Base-by-base conservation (phyloP, 2,888 invertebrate genomes). In the Disparrhopalites patrizii region DNA sequence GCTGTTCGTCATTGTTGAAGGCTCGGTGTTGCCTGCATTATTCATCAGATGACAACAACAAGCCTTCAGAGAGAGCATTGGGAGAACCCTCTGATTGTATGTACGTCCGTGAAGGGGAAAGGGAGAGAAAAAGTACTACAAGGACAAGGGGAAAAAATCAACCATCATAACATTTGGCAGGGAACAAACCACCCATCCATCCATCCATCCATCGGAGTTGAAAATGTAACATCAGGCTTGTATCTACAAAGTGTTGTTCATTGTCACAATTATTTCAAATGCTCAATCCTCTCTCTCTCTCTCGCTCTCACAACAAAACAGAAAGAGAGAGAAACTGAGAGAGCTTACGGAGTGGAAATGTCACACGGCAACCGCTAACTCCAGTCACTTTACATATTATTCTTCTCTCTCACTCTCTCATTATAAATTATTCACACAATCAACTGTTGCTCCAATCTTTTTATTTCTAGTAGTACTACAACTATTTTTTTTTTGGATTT, bases 161-260 rank as follows among this genome's bases (percentile, higher is more conserved):
- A 63, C 62, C 67, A 67, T 67, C 67, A 67, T 63, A 67, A 67
- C 67, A 67, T 67, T 67, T 62, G 67, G 63, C 58, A 67, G 47
- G 33, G 28, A 31, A 50, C 60, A 61, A 62, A 40, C 61, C 62
- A 60, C 52, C 60, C 65, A 60, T 58, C 54, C 65, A 65, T 60
- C 56, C 54, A 62, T 50, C 50, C 50, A 36, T 36, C 50, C 50
- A 50, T 50, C 50, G 18, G 18, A 43, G n/a, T n/a, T 25, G 47
- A 51, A 52, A 52, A 62, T 18, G 31, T 61, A 61, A 31, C 51
- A 50, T 36, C 61, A 58, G 23, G 23, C 30, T 36, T 2, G n/a
- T n/a, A n/a, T n/a, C 8, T 25, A 56, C 56, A 18, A 33, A 15
- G 56, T 58, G 36, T 56, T 52, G 52, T 52, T 36, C 15, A 15